phyloP scores from a whole-genome alignment of 2,113 vertebrate genomes.

The Rhagologus leucostigma region DNA sequence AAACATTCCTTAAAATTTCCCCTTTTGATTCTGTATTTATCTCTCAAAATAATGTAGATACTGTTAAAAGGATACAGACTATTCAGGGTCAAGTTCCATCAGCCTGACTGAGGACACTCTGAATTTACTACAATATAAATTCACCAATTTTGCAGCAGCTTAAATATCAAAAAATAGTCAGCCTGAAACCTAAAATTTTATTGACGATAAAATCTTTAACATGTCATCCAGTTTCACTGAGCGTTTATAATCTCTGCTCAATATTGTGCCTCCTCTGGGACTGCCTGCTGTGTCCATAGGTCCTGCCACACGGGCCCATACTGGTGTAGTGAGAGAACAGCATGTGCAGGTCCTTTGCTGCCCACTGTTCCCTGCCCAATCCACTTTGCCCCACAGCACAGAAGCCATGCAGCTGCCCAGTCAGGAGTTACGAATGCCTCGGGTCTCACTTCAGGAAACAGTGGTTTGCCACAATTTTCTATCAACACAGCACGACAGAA shows the following conservation, averaged over 20 bases:
- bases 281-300: neutral
- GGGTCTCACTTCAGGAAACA: neutral
- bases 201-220: fast-evolving
- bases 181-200: neutral
- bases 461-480: neutral
- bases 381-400: fast-evolving
- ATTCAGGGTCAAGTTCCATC: neutral
- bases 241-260: neutral
- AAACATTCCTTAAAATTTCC: neutral
- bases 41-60: neutral
- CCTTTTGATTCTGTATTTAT: neutral
- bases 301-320: fast-evolving
- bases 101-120: neutral
- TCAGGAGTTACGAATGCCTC: fast-evolving
- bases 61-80: neutral
- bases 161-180: neutral
- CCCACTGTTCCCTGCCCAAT: neutral
- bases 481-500: fast-evolving
- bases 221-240: neutral
- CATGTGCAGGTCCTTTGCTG: fast-evolving
- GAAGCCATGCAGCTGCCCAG: neutral
- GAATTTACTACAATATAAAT: neutral
- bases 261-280: neutral
- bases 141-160: neutral
- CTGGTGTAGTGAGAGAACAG: neutral